Base-by-base conservation (phyloP, 2,888 invertebrate species). In the Bruchidius siliquastri region DNA sequence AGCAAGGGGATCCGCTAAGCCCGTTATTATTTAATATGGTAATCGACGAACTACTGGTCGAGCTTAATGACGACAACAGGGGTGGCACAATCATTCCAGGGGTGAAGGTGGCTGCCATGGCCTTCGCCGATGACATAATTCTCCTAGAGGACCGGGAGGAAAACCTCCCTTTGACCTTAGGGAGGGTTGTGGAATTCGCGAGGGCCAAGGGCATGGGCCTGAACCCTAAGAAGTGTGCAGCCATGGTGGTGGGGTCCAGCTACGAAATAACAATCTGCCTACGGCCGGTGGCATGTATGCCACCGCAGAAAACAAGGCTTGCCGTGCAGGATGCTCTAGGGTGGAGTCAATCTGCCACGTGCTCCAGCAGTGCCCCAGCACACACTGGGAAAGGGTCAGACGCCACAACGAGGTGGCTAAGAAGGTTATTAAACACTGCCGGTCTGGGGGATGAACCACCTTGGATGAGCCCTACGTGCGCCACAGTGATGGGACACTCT, bases 1-100 rank as follows among this genome's bases (percentile, higher is more conserved):
- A 84, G 13, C 87, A 87, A 77, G 87, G 86, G 0, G 85, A 86
- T 74, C 85, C 85, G 0, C 76, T 87, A 20, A 84, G 84, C 20
- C 81, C 82, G 0, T 0, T 80, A 0, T 73, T 81, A 0, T 81
- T 83, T 32, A 81, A 81, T 30, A 20, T 81, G 0, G 79, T 83
- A 0, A 71, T 83, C 20, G 82, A 82, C 72, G 80, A 81, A 67
- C 76, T 82, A 0, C 73, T 81, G n/a, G 10, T 10, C 13, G 3
- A 4, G 20, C 21, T 68, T 22, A 69, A 72, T 26, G 30, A 13
- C 21, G 20, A 71, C 22, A 49, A 22, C 13, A 30, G 22, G 20
- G 71, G 32, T 3, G 26, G 71, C 1, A 30, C 49, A 0, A 22
- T 30, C 0, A 20, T 30, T 10, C 22, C 70, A n/a, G 72, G 68